Base-by-base conservation (phyloP, 1,140 invertebrate species). In the Cryptotermes secundus region DNA sequence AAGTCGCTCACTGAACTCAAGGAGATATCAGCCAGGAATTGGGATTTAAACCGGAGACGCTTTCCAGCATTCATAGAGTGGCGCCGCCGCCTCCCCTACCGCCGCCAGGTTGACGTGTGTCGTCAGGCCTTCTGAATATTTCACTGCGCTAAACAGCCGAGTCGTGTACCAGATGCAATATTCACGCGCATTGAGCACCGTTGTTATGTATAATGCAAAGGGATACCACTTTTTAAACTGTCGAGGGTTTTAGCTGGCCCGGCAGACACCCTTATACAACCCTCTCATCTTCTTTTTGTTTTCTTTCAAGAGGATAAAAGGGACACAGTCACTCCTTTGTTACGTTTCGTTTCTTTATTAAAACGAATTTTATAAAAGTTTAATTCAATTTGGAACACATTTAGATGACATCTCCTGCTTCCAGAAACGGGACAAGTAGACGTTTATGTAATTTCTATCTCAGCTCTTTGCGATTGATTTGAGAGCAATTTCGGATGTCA, bases 161-260 rank as follows among this genome's bases (percentile, higher is more conserved):
- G 59, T 72, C 59, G 59, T 72, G 59, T 72, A 72, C 31, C 59
- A 72, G 26, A 14, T 72, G 26, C 59, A 72, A 31, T 72, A 72
- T 72, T 72, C 59, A 72, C 3, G 26, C 59, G 59, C 59, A 72
- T 72, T 72, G 59, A 72, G 59, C 59, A 72, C 59, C 59, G n/a
- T 72, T 72, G 59, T 72, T n/a, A 31, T 72, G 26, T 72, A 72
- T 72, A 72, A 72, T 72, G 59, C 59, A 72, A 26, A 31, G 59
- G 59, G 59, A 26, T 72, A 72, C 59, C 59, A 72, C 59, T 72
- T 72, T 72, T 72, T 72, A 72, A 72, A 72, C 59, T 72, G 59
- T 31, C 59, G 59, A 72, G 59, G 59, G 59, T 72, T 72, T 72
- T 72, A 72, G 59, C 31, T 14, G 59, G n/a, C n/a, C 53, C 26